Percentiles rank a stretch among this genome's conserved stretches.
phyloP scores from a whole-genome alignment of 2,797 vertebrate genomes.

The Rousettus madagascariensis region DNA sequence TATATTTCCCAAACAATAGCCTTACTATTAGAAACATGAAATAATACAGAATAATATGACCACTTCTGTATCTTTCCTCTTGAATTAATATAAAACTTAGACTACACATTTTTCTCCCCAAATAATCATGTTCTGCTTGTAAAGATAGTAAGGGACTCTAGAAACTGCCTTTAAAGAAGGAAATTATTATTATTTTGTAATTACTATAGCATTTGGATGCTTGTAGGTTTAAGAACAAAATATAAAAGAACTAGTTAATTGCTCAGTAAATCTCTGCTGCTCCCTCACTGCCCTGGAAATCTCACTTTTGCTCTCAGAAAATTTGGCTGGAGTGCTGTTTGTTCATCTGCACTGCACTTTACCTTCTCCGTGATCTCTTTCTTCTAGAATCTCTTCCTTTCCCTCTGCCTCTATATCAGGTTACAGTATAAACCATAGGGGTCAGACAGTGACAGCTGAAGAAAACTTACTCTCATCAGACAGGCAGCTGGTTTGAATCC shows the following conservation, averaged over 20 bases:
- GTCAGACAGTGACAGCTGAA: background rate
- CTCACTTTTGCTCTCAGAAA: rapidly evolving
- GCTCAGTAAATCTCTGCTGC: background rate
- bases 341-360: background rate
- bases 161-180: background rate
- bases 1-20: background rate
- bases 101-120: background rate
- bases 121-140: background rate
- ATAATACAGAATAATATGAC: background rate
- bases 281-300: background rate
- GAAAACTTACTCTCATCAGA: background rate
- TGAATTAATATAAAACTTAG: background rate
- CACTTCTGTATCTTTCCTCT: background rate
- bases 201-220: rapidly evolving
- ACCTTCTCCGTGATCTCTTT: rapidly evolving
- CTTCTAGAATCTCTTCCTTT: background rate
- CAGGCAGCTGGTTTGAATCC: no score
- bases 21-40: background rate
- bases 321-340: rapidly evolving
- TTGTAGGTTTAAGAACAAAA: background rate
- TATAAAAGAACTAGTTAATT: background rate
- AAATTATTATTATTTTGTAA: background rate
- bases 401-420: rapidly evolving
- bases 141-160: background rate
- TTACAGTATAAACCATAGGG: rapidly evolving